Base-by-base conservation (phyloP, 2,888 invertebrate genomes). In the Lacanobia oleracea region DNA sequence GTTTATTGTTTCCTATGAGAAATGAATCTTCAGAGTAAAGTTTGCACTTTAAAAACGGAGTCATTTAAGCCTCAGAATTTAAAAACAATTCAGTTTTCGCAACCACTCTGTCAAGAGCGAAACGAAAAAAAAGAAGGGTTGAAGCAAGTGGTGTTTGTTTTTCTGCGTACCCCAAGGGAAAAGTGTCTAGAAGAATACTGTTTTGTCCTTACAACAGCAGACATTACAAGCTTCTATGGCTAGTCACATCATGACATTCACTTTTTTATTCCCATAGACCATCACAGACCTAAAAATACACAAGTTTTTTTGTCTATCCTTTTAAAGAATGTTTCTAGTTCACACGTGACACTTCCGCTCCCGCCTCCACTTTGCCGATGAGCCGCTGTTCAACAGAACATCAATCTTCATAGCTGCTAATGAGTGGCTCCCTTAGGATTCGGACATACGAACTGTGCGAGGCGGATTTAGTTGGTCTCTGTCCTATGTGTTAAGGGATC, bases 401-500 rank as follows among this genome's bases (percentile, higher is more conserved):
- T 79, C 82, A 82, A 79, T 79, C 79, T 79, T 79, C 79, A 79
- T 79, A 67, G 51, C 56, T 43, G 27, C 68, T 79, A 79, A 82
- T 79, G 82, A 79, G 82, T 37, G 68, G 23, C 56, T 72, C 82
- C 37, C 68, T 79, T 61, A 73, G 68, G 79, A 68, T 21, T 48
- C 53, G 68, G 73, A 40, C 79, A 78, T 48, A 82, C n/a, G 23
- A 51, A 57, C 59, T 60, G 43, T 18, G 12, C 16, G 45, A 48
- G 54, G 66, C 27, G 33, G 43, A 48, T 63, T 71, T 16, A 57
- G 63, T 60, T 59, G 43, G 53, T 18, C n/a, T 2, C 14, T 14
- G 53, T 5, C 7, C 0, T 37, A 40, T 21, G 21, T 67, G 16
- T 43, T 8, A 18, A 12, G 6, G 12, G 12, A 37, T 37, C 57